Evolutionary conservation across 2,888 invertebrate genomes (phyloP).

Genomic region (Trissoscelio sp.): DNA sequence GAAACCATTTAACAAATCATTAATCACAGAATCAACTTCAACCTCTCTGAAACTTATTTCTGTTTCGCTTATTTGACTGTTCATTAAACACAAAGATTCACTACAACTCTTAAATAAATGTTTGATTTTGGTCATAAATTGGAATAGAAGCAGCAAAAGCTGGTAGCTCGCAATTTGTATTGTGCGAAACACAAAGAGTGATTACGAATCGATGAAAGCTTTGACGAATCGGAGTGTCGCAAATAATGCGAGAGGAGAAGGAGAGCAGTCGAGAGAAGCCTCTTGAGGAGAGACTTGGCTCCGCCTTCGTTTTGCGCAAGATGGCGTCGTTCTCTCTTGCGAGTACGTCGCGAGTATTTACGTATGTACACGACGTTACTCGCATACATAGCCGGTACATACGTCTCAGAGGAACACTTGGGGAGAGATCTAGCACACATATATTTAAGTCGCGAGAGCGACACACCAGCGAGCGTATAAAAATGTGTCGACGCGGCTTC

Average conservation of each 20-base stretch:
- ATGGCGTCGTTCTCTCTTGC: conserved; percentile 79
- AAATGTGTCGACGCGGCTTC: conserved; percentile 6
- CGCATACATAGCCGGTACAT: conserved; percentile 30
- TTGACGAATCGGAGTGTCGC: conserved; percentile 50
- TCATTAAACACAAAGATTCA: no score
- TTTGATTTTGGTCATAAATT: no score
- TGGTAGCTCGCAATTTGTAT: no score
- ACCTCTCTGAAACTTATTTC: no score
- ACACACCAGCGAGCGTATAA: conserved; percentile 1
- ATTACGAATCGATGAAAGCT: conserved; percentile 31
- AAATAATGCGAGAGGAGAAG: conserved; percentile 69
- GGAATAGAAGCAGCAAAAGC: no score
- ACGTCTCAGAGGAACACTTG: conserved; percentile 27
- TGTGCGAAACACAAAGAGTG: background rate
- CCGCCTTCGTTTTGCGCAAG: conserved; percentile 83
- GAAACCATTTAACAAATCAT: no score
- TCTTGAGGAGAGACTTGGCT: conserved; percentile 77
- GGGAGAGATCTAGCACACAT: conserved; percentile 6
- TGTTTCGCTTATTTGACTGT: no score
- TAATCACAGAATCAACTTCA: no score
- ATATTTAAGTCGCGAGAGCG: conserved; percentile 12
- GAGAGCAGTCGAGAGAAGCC: conserved; percentile 70
- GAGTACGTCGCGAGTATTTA: conserved; percentile 49
- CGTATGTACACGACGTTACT: conserved; percentile 33
- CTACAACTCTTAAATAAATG: no score